Evolutionary conservation across 2,113 vertebrate genomes (phyloP), one percentile per base, ranked within the genome.

Genomic region (Antennarius striatus): DNA sequence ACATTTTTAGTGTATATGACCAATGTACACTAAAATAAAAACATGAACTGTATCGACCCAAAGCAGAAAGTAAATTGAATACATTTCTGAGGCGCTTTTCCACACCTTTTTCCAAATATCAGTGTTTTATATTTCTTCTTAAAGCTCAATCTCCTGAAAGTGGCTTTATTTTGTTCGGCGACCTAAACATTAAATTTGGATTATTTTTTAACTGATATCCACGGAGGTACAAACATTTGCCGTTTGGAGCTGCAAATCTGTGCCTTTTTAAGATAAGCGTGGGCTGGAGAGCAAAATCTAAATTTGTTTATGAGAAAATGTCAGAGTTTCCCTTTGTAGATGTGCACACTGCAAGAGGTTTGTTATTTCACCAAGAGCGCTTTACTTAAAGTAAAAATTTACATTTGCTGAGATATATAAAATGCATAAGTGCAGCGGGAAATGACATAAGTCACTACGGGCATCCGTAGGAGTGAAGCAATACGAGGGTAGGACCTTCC

Each of bases 251-350:
- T n/a, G 16, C 4, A 55, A 55, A 70, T 49, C n/a, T 45, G 1
- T 10, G 11, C 28, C 36, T 69, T 45, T 1, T 45, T 58, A 0
- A 49, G 16, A n/a, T 1, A 29, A 17, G 16, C 5, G 28, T 11
- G 10, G 14, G 36, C 17, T 30, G 40, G 61, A 42, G 32, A 9
- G 17, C 8, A 12, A 51, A 52, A 56, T 42, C 22, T 7, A 51
- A 56, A 50, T 29, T 13, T 5, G 66, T 75, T 48, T 55, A 12
- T 36, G 32, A 7, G 11, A 29, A 63, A 75, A 69, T 58, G 47
- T 57, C 45, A n/a, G 11, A 43, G 12, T 15, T 47, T 47, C 42
- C 42, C 42, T 12, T 36, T 36, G 7, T 36, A 36, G 32, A 36
- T 3, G 32, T 36, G 32, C 32, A 36, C 32, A 36, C 4, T 36